These are phyloP conservation scores for Zosterops japonicus DNA, from an alignment of 2,113 vertebrate species.

Conservation along the genomic window DNA sequence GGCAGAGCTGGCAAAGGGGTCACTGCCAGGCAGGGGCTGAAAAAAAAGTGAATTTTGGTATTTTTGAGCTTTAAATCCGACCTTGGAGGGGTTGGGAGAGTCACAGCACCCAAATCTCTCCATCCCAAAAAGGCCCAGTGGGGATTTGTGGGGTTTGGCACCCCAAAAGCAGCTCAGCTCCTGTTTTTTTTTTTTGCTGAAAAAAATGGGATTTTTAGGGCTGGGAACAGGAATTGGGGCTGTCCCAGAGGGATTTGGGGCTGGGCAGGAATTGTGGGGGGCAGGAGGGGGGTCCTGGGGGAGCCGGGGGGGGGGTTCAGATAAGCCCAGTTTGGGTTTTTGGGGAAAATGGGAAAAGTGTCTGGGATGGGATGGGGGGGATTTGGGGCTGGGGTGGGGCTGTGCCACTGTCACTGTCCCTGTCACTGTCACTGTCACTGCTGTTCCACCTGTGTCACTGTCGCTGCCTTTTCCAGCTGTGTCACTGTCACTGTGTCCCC, in stretches of 20 bases:
- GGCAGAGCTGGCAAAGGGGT: not conserved
- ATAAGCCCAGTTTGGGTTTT: too few relatives aligned
- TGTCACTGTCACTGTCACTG: not conserved
- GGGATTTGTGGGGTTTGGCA: fast-evolving
- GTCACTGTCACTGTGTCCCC: too few relatives aligned
- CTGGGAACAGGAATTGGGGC: not conserved
- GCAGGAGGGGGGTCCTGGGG: too few relatives aligned
- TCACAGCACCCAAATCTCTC: not conserved
- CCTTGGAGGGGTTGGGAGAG: not conserved
- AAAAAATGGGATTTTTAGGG: not conserved
- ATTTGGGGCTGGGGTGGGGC: too few relatives aligned
- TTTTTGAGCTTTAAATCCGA: not conserved
- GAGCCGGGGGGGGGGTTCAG: too few relatives aligned
- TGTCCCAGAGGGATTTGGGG: too few relatives aligned
- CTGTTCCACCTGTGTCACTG: not conserved
- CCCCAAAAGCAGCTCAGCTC: not conserved
- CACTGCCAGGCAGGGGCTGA: not conserved
- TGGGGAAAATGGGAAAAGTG: too few relatives aligned
- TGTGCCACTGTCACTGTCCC: too few relatives aligned
- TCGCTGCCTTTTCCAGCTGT: too few relatives aligned
- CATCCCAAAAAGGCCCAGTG: not conserved
- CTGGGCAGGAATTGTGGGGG: too few relatives aligned
- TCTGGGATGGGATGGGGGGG: too few relatives aligned
- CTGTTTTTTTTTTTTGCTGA: fast-evolving
- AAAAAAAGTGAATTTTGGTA: not conserved